Evolutionary conservation across 92 coral and sea anemone genomes (phyloP), one percentile per base, ranked within the genome.

Genomic region (Micromussa lordhowensis): DNA sequence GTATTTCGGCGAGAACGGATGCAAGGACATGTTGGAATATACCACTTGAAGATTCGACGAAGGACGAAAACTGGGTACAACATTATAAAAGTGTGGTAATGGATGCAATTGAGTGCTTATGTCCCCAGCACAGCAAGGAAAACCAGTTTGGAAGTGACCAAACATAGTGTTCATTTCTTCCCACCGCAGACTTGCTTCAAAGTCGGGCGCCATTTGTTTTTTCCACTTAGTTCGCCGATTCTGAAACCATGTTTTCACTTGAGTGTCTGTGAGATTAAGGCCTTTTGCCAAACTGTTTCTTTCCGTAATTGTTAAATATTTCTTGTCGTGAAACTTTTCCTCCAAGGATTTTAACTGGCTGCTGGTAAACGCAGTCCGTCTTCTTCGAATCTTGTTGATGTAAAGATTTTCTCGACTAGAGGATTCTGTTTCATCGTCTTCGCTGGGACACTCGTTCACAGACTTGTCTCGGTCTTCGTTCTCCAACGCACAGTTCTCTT

Each of bases 171-270:
- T 92, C 44, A 90, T 75, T 34, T 90, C 96, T 18, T 94, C 98
- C 85, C 88, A 92, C 29, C 93, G 96, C 49, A 93, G 77, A 11
- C 88, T 92, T 7, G 94, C 92, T 32, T 95, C 98, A 72, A 87
- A 91, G 74, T 94, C 98, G 0, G 98, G 98, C 77, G 96, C 96
- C 91, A 93, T 96, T 90, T 98, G 99, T 81, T 98, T 98, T 88
- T 98, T 98, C 99, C 99, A 96, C 85, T 98, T 98, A 11, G 99
- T 98, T 82, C 99, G 90, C 34, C 99, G 91, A 73, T 98, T 98
- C 85, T 98, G 99, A 81, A 98, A 98, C 99, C 99, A 98, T 10
- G 99, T 98, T 79, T 98, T 98, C 22, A 98, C 98, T 86, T 98
- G 99, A 28, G 99, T 98, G 83, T 98, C 99, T 16, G 98, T 96